Evolutionary conservation across 92 coral and sea anemone species (phyloP), one percentile per base, ranked within the genome.

Genomic region (Metridium senile): DNA sequence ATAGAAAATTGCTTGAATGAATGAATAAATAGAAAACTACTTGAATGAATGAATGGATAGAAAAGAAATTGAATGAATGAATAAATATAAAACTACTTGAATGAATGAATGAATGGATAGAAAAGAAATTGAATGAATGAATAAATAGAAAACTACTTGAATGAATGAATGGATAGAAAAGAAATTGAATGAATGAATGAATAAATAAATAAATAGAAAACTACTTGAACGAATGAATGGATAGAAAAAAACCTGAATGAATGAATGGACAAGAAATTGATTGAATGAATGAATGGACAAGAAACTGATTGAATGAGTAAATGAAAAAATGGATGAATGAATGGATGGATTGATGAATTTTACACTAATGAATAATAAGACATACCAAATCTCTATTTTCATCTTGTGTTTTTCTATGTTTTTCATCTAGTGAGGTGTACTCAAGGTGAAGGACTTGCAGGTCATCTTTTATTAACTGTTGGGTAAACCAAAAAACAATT

Each of bases 381-480:
- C 90, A 54, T 64, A 94, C 98, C 90, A 94, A 84, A 19, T 94
- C 97, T 84, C 93, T 81, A 79, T 94, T 92, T 68, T 94, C 98
- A 35, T 88, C 85, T 56, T 89, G 93, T 34, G 83, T 80, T 84
- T 87, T 92, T 77, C 93, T 88, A 62, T 77, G 71, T 53, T 84
- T 94, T 25, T 65, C 90, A 46, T 94, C 98, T 46, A 94, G 71
- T 29, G 88, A 68, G 10, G 85, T 71, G 66, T 87, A 86, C 11
- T 97, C 98, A 74, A 94, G 80, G 49, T 94, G 98, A 19, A 94
- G 81, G 0, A 97, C 98, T 49, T 94, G 97, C 20, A 89, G 83
- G 68, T 94, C 98, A 77, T 94, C 98, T 84, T 89, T 94, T 18
- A 94, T 70, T 81, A 92, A 67, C 98, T 94, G 21, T 1, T 58